Evolutionary conservation across 1,140 invertebrate species (phyloP), one percentile per base, ranked within the genome.

Genomic region (Drosophila sp.): DNA sequence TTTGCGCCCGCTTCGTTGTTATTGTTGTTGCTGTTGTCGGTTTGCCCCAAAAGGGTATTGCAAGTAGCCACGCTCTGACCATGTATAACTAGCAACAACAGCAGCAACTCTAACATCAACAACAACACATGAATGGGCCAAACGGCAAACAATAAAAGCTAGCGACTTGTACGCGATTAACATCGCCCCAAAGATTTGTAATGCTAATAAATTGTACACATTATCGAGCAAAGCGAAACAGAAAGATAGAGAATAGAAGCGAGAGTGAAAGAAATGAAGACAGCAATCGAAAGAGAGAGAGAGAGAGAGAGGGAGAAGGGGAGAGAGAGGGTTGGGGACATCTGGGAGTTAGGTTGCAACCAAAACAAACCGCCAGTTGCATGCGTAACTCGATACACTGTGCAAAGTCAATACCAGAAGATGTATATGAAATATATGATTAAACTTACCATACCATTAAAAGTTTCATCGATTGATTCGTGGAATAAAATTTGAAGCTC

Each of bases 131-230:
- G 16, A 71, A 59, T 59, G 54, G 43, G 43, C 32, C 53, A 56
- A 62, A 74, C 16, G 45, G 51, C 50, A 59, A 72, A 67, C 63
- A 71, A 75, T 72, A 75, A 75, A 72, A 71, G 54, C 53, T 65
- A 45, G 57, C 57, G 50, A 67, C 71, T 63, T 77, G 45, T 50
- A 59, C 13, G 72, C 78, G 83, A 89, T 80, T 79, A 72, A 74
- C 79, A 89, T 89, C 72, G 83, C 65, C 40, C 65, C 79, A 77
- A 64, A 83, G 83, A 89, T 89, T 89, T 81, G 83, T 81, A 89
- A 89, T 89, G 83, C 83, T 81, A 89, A 89, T 89, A 89, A 83
- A 89, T 80, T 83, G 65, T 80, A 76, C 65, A 80, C 70, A 80
- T 89, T 89, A 89, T 72, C 74, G 56, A 41, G 56, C 36, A 50